Evolutionary conservation across 2,113 vertebrate species (phyloP), one percentile per base, ranked within the genome.

Genomic region (Hemiprocne comata): DNA sequence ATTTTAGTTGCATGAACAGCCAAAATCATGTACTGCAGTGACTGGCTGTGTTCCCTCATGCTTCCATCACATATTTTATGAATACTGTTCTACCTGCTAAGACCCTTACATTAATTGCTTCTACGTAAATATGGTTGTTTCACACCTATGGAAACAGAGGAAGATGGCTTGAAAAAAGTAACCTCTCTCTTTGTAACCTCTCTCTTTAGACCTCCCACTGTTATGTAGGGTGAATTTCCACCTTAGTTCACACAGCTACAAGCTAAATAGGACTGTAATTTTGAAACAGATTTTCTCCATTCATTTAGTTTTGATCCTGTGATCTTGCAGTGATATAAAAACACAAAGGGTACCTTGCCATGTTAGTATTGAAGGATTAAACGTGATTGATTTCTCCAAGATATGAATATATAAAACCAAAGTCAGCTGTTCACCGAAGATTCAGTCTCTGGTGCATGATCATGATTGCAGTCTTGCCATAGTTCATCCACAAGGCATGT

Each of bases 351-450:
- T 91, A 78, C 44, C 76, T 85, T 74, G 28, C 72, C 46, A 95
- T 95, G 51, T 75, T 94, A 93, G 69, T 65, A 70, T 34, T 61
- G 76, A 93, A 94, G 57, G 67, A 89, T 94, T 85, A 90, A 90
- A 87, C 19, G 83, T 46, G 75, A 90, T 76, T 87, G 61, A 90
- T 96, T 95, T 95, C 38, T 70, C 40, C 44, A 62, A 26, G 13
- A 70, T 93, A 71, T 89, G 87, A 83, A 85, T 85, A 90, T 25
- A 90, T 51, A 62, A 74, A 78, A 7, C 42, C 78, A 79, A 79
- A 81, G 58, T 71, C 67, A 78, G 44, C 50, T 83, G 64, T 75
- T 94, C 83, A 83, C 79, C 40, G 71, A 93, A 81, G 51, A 81
- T 36, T 91, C 77, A 95, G 58, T 60, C 33, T 82, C 54, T 92